These are phyloP conservation scores for Corythornis vintsioides DNA, from an alignment of 2,113 vertebrate genomes.

Conservation along the genomic window DNA sequence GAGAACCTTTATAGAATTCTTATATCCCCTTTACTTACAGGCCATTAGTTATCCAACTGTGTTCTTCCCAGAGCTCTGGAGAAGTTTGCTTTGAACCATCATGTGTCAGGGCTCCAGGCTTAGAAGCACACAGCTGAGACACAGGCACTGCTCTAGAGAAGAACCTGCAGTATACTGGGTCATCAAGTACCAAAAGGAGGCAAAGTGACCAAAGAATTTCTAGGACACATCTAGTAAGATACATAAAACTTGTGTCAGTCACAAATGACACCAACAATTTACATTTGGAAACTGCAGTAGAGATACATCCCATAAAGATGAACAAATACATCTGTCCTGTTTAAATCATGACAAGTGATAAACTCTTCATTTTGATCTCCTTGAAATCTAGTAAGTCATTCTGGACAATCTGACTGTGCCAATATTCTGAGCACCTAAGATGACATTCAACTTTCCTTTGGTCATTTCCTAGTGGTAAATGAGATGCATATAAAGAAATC, in stretches of 20 bases:
- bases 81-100: not conserved
- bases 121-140: not conserved
- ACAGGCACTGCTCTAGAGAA: not conserved
- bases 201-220: not conserved
- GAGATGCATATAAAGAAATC: not conserved
- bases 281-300: not conserved
- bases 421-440: not conserved
- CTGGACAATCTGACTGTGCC: not conserved
- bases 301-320: not conserved
- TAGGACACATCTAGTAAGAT: not conserved
- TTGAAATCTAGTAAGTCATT: not conserved
- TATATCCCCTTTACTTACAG: not conserved
- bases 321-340: not conserved
- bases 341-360: not conserved
- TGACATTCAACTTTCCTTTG: not conserved
- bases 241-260: not conserved
- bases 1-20: not conserved
- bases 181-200: not conserved
- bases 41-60: not conserved
- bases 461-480: conserved; percentile 7
- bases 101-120: not conserved
- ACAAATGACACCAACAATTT: not conserved
- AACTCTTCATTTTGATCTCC: not conserved
- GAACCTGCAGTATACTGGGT: not conserved
- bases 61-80: not conserved